Evolutionary conservation across 2,113 vertebrate species (phyloP).

Genomic region (Ochotona curzoniae): DNA sequence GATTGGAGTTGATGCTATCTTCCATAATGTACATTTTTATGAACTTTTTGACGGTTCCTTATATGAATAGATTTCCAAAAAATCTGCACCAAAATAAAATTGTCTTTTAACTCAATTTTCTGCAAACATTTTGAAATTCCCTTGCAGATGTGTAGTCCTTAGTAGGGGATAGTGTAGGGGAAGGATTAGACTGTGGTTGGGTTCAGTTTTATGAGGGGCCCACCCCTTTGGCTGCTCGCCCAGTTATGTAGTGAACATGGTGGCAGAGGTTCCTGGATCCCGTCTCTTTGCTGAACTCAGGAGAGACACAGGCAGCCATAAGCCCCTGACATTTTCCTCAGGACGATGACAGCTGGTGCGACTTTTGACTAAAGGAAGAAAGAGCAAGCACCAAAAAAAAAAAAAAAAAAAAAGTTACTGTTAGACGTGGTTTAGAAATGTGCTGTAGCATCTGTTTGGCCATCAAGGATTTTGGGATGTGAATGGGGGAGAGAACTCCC

Average conservation of each 20-base stretch:
- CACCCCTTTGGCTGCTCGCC: background rate
- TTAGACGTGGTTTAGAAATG: conserved; percentile 78
- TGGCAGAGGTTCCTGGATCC: background rate
- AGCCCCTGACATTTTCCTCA: conserved; percentile 77
- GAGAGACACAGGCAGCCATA: conserved; percentile 38
- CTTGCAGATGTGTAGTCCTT: background rate
- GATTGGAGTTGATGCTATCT: no score
- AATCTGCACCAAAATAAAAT: no score
- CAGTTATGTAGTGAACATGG: background rate
- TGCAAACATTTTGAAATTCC: no score
- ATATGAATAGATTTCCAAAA: no score
- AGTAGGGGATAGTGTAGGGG: background rate
- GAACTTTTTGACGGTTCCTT: no score
- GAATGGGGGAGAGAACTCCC: conserved; percentile 36
- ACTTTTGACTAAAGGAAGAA: conserved; percentile 81
- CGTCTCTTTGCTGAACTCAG: background rate
- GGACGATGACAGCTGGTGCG: conserved; percentile 78
- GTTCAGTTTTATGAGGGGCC: background rate
- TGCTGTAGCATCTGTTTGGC: conserved; percentile 75
- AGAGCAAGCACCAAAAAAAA: conserved; percentile 65
- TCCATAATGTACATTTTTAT: no score
- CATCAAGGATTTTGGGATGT: conserved; percentile 29
- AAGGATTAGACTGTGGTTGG: background rate
- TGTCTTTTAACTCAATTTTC: no score
- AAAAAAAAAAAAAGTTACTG: conserved; percentile 63